These are phyloP conservation scores for Aptenodytes patagonicus DNA, from an alignment of 2,113 vertebrate genomes.

Conservation along the genomic window DNA sequence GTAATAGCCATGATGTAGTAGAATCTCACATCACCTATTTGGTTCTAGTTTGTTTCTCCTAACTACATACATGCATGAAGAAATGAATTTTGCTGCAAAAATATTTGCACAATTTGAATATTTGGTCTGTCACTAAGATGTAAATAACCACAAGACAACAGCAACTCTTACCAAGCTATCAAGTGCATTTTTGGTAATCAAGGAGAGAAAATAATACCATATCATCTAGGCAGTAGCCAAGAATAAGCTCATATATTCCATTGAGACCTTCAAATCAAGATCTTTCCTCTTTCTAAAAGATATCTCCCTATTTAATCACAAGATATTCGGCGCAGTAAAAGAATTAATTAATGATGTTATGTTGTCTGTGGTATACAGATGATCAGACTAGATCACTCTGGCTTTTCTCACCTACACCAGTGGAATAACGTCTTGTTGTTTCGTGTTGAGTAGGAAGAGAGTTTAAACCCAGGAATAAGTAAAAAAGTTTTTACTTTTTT, in stretches of 20 bases:
- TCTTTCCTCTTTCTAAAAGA: not conserved
- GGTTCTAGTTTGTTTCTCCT: not conserved
- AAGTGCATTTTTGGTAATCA: not conserved
- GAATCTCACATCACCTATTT: not conserved
- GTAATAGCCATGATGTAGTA: not conserved
- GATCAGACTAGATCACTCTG: not conserved
- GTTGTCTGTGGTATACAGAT: not conserved
- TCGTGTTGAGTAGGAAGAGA: not conserved
- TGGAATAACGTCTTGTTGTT: not conserved
- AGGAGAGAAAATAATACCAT: not conserved
- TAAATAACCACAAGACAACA: not conserved
- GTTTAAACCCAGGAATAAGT: not conserved
- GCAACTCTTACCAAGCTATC: not conserved
- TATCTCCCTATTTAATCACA: not conserved
- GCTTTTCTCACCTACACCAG: not conserved
- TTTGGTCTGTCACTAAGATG: not conserved
- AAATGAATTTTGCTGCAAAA: not conserved
- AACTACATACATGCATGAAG: not conserved
- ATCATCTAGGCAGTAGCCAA: not conserved
- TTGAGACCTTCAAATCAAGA: not conserved
- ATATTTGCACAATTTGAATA: not conserved
- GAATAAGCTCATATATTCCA: not conserved
- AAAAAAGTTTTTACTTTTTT: not conserved
- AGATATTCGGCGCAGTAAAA: not conserved
- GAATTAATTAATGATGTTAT: not conserved